Evolutionary conservation across 37 sponge, comb jelly and placozoan species (phyloP), one percentile per base, ranked within the genome.

Genomic region (Chondrilla cf. caribensis): DNA sequence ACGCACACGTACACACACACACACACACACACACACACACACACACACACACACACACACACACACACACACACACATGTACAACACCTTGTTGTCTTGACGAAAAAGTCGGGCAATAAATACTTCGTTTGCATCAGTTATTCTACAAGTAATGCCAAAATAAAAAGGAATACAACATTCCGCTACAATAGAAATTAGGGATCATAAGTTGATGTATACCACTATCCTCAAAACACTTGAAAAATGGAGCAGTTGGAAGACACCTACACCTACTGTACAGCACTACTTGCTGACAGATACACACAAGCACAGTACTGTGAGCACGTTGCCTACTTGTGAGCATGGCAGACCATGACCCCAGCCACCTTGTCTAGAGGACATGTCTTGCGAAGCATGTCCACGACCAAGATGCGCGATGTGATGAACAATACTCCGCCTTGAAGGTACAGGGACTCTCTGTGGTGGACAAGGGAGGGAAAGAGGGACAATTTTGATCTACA

Each of bases 351-450:
- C 17, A 94, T 60, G 2, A 97, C 58, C 0, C 97, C 97, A 24
- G 87, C 65, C 40, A 94, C 91, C 39, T 87, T 90, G 22, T 90
- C 91, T 35, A 88, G 78, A 43, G 94, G 94, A 77, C 94, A 94
- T 24, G 43, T 65, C 81, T 91, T 84, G 51, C 78, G 77, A 37
- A 98, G 84, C 58, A 98, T 43, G 81, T 98, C 99, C 54, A 98
- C 90, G 28, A 98, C 95, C 25, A 98, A 79, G 35, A 98, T 98
- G 0, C 94, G 88, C 21, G 93, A 92, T 15, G 99, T 94, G n/a
- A 98, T 81, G 77, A 96, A 98, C 80, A 96, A 68, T 43, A 96
- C 96, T 15, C 99, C 99, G 2, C 99, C 99, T 39, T 84, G 37
- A 75, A 96, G 66, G 81, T 98, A 98, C 18, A 93, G 66, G 17